Percentiles rank a stretch among this genome's conserved stretches.
phyloP scores from a whole-genome alignment of 2,113 vertebrate genomes.

The Brachionichthys hirsutus region DNA sequence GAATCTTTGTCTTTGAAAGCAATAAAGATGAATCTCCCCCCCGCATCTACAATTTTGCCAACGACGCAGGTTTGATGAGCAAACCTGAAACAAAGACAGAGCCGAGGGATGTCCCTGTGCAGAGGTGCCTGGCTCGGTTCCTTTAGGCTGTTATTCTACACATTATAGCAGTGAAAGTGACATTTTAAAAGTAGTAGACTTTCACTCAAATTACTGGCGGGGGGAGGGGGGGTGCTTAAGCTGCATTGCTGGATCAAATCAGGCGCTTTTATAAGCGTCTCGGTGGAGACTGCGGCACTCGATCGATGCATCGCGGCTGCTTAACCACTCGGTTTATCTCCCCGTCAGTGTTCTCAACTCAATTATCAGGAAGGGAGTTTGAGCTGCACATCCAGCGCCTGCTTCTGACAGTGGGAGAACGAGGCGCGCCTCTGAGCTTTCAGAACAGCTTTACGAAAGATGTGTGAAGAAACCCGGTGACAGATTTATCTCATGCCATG shows the following conservation, averaged over 20 bases:
- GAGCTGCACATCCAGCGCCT: conserved; percentile 46
- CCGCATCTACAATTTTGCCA: conserved; percentile 18
- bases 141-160: background rate
- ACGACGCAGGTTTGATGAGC: conserved; percentile 33
- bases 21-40: conserved; percentile 18
- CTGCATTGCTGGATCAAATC: conserved; percentile 53
- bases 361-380: conserved; percentile 63
- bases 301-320: conserved; percentile 62
- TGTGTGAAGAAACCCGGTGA: conserved; percentile 58
- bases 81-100: conserved; percentile 34
- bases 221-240: conserved; percentile 10
- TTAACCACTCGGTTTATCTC: conserved; percentile 68
- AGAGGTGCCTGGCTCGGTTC: conserved; percentile 11
- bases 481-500: conserved; percentile 74
- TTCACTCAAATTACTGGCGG: conserved; percentile 7
- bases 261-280: conserved; percentile 48
- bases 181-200: conserved; percentile 17
- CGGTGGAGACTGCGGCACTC: conserved; percentile 40
- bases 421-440: too few species aligned
- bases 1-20: conserved; percentile 17
- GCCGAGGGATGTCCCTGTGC: conserved; percentile 10
- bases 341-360: conserved; percentile 57
- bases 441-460: conserved; percentile 68
- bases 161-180: conserved; percentile 4
- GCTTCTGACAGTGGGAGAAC: conserved; percentile 54